Conservation (phyloP, 1,140 invertebrate genomes). For the Zaprionus tsacasi region DNA sequence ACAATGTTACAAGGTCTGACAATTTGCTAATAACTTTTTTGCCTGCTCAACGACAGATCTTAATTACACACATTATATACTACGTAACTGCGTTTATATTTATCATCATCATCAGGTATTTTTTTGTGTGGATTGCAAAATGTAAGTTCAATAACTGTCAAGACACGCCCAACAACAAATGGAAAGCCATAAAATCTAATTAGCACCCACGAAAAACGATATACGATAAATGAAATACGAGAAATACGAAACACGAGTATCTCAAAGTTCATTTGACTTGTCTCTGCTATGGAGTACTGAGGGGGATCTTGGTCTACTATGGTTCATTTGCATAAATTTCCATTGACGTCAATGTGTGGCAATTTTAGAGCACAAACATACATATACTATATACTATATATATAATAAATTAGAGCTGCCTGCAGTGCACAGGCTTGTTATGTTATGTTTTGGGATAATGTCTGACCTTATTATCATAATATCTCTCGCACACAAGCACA, state of each 20-base stretch:
- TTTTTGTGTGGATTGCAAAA: conserved; percentile 17
- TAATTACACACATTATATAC: not conserved
- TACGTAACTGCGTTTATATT: not conserved
- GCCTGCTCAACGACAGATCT: not conserved
- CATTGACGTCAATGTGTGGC: conserved; percentile 54
- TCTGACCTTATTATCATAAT: not conserved
- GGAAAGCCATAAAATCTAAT: conserved; percentile 61
- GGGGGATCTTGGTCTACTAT: not conserved
- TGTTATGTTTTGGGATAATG: conserved; percentile 1
- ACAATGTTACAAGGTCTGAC: conserved; percentile 3
- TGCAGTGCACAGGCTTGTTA: not conserved
- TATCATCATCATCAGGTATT: not conserved
- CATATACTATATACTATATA: not conserved
- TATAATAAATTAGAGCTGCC: conserved; percentile 11
- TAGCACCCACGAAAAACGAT: conserved; percentile 45
- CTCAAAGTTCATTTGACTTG: conserved; percentile 9
- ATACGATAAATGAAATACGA: not conserved
- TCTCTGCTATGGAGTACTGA: conserved; percentile 1
- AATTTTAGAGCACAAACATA: conserved; percentile 18
- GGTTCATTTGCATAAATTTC: conserved; percentile 58
- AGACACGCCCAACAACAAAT: conserved; percentile 36
- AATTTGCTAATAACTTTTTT: conserved; percentile 31
- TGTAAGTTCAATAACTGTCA: conserved; percentile 52
- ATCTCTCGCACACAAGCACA: not conserved
- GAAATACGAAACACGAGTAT: conserved; percentile 12